A percentile compares a stretch with the other conserved stretches of the same genome.
Evolutionary conservation across 2,888 invertebrate genomes (phyloP).

Genomic region (Oligia fasciuncula): DNA sequence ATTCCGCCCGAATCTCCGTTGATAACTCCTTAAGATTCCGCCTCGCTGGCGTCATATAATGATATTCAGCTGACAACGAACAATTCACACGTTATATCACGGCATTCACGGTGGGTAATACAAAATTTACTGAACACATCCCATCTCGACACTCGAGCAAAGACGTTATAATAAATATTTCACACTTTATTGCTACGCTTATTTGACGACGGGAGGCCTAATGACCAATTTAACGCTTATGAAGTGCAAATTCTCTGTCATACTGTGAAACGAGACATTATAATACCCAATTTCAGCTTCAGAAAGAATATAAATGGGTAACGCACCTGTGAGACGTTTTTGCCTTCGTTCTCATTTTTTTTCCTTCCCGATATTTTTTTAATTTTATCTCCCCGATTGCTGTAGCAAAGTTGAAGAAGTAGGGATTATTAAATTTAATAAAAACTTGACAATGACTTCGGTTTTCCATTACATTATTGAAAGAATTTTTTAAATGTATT

Average conservation of each 20-base stretch:
- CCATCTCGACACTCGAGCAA: slow-evolving; percentile 61
- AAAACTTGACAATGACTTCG: slow-evolving; percentile 61
- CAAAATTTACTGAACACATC: slow-evolving; percentile 66
- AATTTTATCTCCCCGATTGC: slow-evolving; percentile 52
- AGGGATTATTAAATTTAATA: slow-evolving; percentile 64
- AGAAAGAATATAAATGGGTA: slow-evolving; percentile 85
- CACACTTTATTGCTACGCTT: slow-evolving; percentile 82
- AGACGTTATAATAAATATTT: slow-evolving; percentile 82
- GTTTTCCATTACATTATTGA: slow-evolving; percentile 44
- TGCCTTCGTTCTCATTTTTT: slow-evolving; percentile 53
- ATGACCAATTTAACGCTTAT: slow-evolving; percentile 89
- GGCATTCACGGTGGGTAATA: slow-evolving; percentile 55
- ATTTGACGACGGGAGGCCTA: slow-evolving; percentile 81
- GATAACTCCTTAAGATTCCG: slow-evolving; percentile 56
- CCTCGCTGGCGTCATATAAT: slow-evolving; percentile 52
- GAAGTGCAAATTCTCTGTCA: slow-evolving; percentile 89
- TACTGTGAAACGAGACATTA: slow-evolving; percentile 85
- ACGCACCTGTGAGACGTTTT: slow-evolving; percentile 75
- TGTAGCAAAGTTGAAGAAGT: slow-evolving; percentile 39
- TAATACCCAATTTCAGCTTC: slow-evolving; percentile 87
- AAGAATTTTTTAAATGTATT: slow-evolving; percentile 36
- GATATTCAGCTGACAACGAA: slow-evolving; percentile 61
- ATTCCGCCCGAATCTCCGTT: slow-evolving; percentile 53
- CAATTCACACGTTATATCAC: slow-evolving; percentile 62
- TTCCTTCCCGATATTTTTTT: slow-evolving; percentile 61